Conservation (phyloP, 23 tunicate species). For the Halocynthia aurantium region DNA sequence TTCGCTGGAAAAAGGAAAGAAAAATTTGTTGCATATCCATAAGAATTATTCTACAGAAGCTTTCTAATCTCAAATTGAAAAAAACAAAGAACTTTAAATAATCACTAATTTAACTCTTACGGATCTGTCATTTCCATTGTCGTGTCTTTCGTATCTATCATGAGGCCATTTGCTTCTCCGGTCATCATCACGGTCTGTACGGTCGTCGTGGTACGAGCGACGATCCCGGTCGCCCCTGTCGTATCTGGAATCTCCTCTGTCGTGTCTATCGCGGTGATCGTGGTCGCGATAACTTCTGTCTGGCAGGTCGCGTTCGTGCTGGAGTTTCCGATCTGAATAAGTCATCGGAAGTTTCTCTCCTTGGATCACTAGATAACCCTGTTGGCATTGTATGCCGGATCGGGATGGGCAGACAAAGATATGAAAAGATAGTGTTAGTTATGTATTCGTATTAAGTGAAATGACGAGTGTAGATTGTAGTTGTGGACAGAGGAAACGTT, state of each 20-base stretch:
- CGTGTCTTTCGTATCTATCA: constrained; percentile 2
- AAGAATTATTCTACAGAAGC: not conserved
- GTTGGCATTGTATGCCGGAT: not conserved
- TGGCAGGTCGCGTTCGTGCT: constrained; percentile 1
- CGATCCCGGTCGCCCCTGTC: constrained; percentile 7
- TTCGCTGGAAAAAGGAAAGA: not conserved
- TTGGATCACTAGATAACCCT: constrained; percentile 10
- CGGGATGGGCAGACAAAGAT: not conserved
- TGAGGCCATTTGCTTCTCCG: constrained; percentile 5
- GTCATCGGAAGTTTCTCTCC: constrained; percentile 5
- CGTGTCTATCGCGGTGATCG: constrained; percentile 13
- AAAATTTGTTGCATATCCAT: not conserved
- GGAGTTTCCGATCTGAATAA: constrained; percentile 10
- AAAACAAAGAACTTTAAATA: too few relatives aligned
- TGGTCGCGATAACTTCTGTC: not conserved
- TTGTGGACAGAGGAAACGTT: too few relatives aligned
- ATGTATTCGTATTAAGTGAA: not conserved
- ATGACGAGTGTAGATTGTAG: not conserved
- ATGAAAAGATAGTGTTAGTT: not conserved
- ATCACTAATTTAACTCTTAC: too few relatives aligned
- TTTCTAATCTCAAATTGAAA: too few relatives aligned
- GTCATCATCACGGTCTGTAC: constrained; percentile 25
- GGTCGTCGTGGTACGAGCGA: constrained; percentile 11
- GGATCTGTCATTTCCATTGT: too few relatives aligned
- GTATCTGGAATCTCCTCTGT: not conserved